A percentile compares a stretch with the other conserved stretches of the same genome.
These are phyloP conservation scores for Colletes gigas DNA, from an alignment of 1,140 invertebrate genomes.

Conservation along the genomic window DNA sequence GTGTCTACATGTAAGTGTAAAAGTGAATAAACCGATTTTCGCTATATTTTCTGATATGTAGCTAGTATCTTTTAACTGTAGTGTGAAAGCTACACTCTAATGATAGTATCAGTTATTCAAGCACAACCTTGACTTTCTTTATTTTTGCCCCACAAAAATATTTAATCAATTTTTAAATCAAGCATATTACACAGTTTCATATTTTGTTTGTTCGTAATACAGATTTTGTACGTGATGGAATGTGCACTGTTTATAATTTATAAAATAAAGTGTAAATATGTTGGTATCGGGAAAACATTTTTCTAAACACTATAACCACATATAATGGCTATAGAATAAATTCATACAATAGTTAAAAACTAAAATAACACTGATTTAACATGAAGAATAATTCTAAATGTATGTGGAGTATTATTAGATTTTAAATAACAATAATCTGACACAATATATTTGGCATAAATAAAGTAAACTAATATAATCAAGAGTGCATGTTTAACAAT, in stretches of 20 bases:
- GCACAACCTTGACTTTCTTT: constrained; percentile 69
- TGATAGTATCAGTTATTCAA: constrained; percentile 64
- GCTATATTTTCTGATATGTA: constrained; percentile 65
- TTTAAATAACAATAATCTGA: constrained; percentile 24
- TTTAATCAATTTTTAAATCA: constrained; percentile 57
- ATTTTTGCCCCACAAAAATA: constrained; percentile 47
- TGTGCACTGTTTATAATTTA: constrained; percentile 55
- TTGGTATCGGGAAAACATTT: constrained; percentile 23
- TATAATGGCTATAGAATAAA: constrained; percentile 11
- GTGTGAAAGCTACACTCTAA: constrained; percentile 60
- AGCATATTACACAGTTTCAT: constrained; percentile 54
- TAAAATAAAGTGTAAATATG: constrained; percentile 37
- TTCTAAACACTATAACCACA: constrained; percentile 20
- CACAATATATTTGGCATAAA: constrained; percentile 17
- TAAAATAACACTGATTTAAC: constrained; percentile 28
- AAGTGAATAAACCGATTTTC: constrained; percentile 48
- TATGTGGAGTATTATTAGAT: constrained; percentile 16
- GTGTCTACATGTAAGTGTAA: constrained; percentile 44
- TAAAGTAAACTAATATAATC: constrained; percentile 37
- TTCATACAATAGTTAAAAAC: constrained; percentile 26
- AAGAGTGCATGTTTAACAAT: constrained; percentile 39
- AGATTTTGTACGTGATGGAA: constrained; percentile 68
- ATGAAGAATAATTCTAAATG: constrained; percentile 14
- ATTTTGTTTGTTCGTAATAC: constrained; percentile 48
- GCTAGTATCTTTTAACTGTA: constrained; percentile 61